Evolutionary conservation across 2,113 vertebrate species (phyloP).

Genomic region (Parotia lawesii): DNA sequence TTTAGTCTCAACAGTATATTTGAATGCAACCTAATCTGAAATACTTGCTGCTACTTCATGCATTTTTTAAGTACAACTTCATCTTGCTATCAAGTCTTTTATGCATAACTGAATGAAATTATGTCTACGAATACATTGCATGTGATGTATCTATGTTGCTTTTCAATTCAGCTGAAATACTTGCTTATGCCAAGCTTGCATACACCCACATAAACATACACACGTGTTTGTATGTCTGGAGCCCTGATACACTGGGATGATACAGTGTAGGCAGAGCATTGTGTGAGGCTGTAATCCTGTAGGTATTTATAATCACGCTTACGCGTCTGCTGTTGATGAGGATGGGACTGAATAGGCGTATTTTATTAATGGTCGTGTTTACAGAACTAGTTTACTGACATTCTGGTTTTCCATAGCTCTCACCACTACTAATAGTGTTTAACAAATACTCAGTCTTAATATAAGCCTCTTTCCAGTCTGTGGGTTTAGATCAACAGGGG

Average conservation of each 20-base stretch:
- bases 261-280: not conserved
- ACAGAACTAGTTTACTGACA: not conserved
- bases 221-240: not conserved
- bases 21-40: not conserved
- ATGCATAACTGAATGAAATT: not conserved
- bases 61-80: not conserved
- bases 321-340: not conserved
- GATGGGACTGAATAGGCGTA: not conserved
- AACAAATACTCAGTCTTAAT: not conserved
- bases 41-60: not conserved
- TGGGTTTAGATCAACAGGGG: not conserved
- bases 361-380: not conserved
- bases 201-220: not conserved
- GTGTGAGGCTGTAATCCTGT: not conserved
- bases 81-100: not conserved
- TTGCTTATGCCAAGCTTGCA: not conserved
- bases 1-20: not conserved
- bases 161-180: not conserved
- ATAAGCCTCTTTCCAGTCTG: not conserved
- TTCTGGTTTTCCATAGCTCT: not conserved
- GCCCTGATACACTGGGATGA: not conserved
- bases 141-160: not conserved
- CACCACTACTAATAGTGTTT: not conserved
- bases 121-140: not conserved
- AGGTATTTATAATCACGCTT: not conserved